These are phyloP conservation scores for Plutomurus gul DNA, from an alignment of 1,140 invertebrate species.

Conservation along the genomic window DNA sequence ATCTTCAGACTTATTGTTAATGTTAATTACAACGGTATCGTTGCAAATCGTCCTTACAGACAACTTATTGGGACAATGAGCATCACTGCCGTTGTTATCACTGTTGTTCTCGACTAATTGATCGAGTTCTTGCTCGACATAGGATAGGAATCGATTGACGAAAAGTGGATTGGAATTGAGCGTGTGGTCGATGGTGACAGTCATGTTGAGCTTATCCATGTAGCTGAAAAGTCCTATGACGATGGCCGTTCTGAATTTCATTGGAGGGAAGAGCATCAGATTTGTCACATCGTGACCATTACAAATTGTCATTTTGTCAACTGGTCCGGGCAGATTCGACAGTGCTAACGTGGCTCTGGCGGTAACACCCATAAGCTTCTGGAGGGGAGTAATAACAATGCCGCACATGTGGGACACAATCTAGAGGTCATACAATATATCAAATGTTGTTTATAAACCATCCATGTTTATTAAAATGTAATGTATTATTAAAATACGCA, in stretches of 20 bases:
- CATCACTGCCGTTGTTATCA: too few relatives aligned
- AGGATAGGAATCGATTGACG: neutral
- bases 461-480: too few relatives aligned
- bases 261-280: constrained; percentile 44
- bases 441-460: too few relatives aligned
- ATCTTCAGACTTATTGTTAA: constrained; percentile 19
- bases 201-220: constrained; percentile 30
- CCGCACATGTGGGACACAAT: constrained; percentile 37
- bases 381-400: constrained; percentile 36
- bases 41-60: neutral
- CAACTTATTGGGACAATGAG: neutral
- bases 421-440: too few relatives aligned
- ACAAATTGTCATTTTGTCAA: constrained; percentile 32
- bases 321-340: constrained; percentile 40
- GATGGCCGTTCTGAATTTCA: constrained; percentile 42
- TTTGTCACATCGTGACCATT: constrained; percentile 41
- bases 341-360: constrained; percentile 38
- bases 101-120: neutral
- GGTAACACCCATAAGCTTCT: constrained; percentile 32
- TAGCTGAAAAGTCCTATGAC: constrained; percentile 44
- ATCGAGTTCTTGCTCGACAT: neutral
- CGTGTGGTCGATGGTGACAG: constrained; percentile 37
- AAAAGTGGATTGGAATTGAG: neutral
- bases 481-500: too few relatives aligned
- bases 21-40: neutral